Percentiles rank a stretch among this genome's conserved stretches.
Conservation (phyloP, 2,797 vertebrate species). For the Mormyrus proboscirostris region DNA sequence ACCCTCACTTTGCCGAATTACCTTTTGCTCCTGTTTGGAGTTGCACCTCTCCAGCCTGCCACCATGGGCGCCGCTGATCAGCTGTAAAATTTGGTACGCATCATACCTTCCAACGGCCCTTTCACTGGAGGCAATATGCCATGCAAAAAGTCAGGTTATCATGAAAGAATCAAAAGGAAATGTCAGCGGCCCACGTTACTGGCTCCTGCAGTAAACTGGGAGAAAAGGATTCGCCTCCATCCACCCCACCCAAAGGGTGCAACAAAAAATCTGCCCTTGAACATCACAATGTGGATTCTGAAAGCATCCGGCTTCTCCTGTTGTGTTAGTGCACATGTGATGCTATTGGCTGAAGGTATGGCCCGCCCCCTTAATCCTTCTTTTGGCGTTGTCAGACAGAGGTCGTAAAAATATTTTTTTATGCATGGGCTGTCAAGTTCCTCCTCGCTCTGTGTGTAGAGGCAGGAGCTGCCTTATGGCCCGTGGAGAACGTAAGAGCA, state of each 20-base stretch:
- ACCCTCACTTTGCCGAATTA: neutral
- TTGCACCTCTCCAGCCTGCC: neutral
- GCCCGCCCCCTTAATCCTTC: neutral
- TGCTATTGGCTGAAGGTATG: neutral
- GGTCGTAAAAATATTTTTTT: neutral
- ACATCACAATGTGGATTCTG: neutral
- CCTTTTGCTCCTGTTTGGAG: neutral
- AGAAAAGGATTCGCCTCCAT: neutral
- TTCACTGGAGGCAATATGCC: neutral
- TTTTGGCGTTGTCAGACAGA: neutral
- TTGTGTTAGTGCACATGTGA: neutral
- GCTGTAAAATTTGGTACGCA: neutral
- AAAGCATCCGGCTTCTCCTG: neutral
- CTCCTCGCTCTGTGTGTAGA: neutral
- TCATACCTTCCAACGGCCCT: neutral
- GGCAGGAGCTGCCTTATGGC: neutral
- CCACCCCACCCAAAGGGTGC: neutral
- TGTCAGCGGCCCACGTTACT: neutral
- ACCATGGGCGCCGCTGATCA: neutral
- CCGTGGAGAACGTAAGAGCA: neutral
- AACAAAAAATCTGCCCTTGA: neutral
- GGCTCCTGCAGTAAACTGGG: neutral
- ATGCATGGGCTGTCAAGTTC: neutral
- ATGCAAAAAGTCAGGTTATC: neutral
- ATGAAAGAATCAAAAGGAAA: neutral